Conservation (phyloP, 1,140 invertebrate species). For the Xylocopa sonorina region DNA sequence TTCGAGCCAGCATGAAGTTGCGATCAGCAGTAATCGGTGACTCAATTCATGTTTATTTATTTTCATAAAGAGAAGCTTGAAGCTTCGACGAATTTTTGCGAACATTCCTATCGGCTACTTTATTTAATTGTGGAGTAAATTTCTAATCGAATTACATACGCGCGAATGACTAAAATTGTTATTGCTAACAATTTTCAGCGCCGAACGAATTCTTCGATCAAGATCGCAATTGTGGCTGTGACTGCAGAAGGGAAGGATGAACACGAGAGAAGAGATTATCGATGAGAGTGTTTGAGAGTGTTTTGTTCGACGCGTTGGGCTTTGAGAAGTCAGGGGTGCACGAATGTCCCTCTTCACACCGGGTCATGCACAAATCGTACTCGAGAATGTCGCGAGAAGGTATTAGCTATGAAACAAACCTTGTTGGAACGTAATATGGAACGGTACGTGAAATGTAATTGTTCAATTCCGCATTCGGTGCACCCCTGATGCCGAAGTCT, state of each 20-base stretch:
- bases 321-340: constrained; percentile 15
- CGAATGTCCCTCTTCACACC: neutral
- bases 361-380: neutral
- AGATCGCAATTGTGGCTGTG: neutral
- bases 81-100: neutral
- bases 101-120: neutral
- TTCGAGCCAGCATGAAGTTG: neutral
- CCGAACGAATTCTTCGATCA: neutral
- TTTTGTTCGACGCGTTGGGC: neutral
- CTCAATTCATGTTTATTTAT: too few species aligned
- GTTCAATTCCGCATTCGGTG: constrained; percentile 6
- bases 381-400: neutral
- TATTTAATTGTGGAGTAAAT: too few species aligned
- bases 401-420: neutral
- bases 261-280: neutral
- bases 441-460: neutral
- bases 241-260: neutral
- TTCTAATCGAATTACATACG: too few species aligned
- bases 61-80: too few species aligned
- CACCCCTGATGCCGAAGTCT: constrained; percentile 16
- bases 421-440: neutral
- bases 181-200: too few species aligned
- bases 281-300: neutral
- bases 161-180: too few species aligned
- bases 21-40: neutral